Percentiles rank a stretch among this genome's conserved stretches.
Conservation (phyloP, 1,140 invertebrate species). For the Brachionus manjavacas region DNA sequence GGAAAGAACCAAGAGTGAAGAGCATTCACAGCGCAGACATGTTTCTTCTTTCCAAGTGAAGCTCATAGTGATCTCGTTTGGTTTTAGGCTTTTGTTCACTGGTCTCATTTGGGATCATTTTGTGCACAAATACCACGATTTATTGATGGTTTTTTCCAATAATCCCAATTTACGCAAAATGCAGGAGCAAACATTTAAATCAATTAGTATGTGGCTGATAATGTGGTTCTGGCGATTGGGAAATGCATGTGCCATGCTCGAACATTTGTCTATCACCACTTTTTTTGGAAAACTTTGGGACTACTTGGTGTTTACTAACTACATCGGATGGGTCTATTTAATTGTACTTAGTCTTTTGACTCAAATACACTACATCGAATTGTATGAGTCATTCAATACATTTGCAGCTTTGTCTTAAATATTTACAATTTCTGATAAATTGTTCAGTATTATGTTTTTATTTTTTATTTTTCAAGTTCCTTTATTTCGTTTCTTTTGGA, state of each 20-base stretch:
- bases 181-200: not conserved
- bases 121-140: conserved; percentile 33
- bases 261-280: not conserved
- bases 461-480: too few relatives aligned
- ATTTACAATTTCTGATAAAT: not conserved
- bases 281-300: conserved; percentile 29
- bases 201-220: conserved; percentile 10
- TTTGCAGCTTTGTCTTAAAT: not conserved
- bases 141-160: conserved; percentile 25
- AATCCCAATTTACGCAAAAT: not conserved
- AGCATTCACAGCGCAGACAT: not conserved
- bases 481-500: too few relatives aligned
- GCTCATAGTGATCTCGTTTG: not conserved
- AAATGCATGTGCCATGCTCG: conserved; percentile 12
- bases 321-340: conserved; percentile 18
- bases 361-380: conserved; percentile 6
- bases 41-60: not conserved
- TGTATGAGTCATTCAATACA: not conserved
- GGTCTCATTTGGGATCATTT: conserved; percentile 24
- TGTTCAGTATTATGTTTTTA: not conserved
- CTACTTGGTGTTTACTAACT: conserved; percentile 6
- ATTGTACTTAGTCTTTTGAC: not conserved
- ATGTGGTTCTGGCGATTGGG: conserved; percentile 34
- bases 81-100: not conserved
- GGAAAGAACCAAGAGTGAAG: not conserved